Base-by-base conservation (phyloP, 2,113 vertebrate genomes). In the Muntiacus muntjak region DNA sequence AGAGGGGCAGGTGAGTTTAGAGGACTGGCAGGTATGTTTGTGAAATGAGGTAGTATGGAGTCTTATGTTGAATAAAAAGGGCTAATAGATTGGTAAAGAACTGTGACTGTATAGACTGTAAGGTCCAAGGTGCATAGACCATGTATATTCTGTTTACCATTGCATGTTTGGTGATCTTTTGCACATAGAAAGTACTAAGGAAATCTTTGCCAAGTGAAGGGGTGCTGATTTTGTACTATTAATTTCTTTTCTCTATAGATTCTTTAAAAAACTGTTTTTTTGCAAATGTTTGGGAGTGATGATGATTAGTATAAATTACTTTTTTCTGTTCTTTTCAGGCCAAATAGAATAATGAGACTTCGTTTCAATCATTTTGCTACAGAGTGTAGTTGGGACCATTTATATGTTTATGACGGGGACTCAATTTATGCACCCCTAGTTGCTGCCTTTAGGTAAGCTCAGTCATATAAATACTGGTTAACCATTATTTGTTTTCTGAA, bases 361-460 rank as follows among this genome's bases (percentile, higher is more conserved):
- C 99, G 99, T 17, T 99, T 99, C 98, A 99, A 99, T 98, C 99
- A 99, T 98, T 99, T 99, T 98, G 99, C 99, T 94, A 99, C 99
- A 0, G 99, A 99, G 90, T 99, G 99, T 99, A 99, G 99, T 96
- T 99, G 99, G 99, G 99, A 99, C 98, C 99, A 99, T 96, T 99
- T 99, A 5, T 99, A 99, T 0, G 99, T 99, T 60, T 99, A 99
- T 45, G 99, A 99, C 0, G 99, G 99, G 62, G 99, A 99, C 98
- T 99, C 99, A 28, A 99, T 99, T 95, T 99, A 99, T 14, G 99
- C 99, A 83, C 99, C 99, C 0, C 98, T 99, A 3, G 98, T 99
- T 89, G 99, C 99, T 50, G 99, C 99, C 25, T 99, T 99, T 98
- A 99, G 99, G 99, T 99, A 98, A 98, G 98, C 88, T 95, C 74